phyloP scores from a whole-genome alignment of 2,113 vertebrate species.

The Nycticorax nycticorax region DNA sequence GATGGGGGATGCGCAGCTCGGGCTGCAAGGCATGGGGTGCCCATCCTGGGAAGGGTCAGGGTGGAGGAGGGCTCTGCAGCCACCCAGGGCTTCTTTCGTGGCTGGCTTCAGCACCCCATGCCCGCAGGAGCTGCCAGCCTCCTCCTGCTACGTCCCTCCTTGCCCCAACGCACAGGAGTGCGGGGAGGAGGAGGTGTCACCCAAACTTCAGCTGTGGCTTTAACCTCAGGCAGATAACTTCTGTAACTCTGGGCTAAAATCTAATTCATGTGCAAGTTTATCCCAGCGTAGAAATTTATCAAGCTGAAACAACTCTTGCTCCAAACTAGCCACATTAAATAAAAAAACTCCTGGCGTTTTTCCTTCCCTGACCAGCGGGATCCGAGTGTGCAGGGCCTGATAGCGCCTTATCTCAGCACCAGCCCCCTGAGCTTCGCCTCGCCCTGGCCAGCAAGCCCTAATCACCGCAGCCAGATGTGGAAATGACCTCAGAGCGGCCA shows the following conservation, averaged over 20 bases:
- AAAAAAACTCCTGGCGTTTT: neutral
- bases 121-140: rapidly evolving
- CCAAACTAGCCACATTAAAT: neutral
- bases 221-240: neutral
- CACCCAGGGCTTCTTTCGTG: neutral
- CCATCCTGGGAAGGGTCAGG: neutral
- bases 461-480: neutral
- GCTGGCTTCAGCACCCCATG: neutral
- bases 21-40: neutral
- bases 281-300: neutral
- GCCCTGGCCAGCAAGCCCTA: neutral
- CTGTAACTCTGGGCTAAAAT: neutral
- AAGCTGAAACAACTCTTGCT: neutral
- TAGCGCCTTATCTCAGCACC: slow-evolving; percentile 43
- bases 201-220: neutral
- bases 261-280: neutral
- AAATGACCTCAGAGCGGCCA: neutral
- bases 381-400: neutral
- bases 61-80: neutral
- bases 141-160: neutral
- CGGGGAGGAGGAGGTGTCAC: neutral
- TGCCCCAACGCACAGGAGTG: rapidly evolving
- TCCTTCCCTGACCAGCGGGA: neutral
- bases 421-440: neutral
- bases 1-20: neutral